Conservation (phyloP, 2,113 vertebrate species). For the Rhynchomys soricoides region DNA sequence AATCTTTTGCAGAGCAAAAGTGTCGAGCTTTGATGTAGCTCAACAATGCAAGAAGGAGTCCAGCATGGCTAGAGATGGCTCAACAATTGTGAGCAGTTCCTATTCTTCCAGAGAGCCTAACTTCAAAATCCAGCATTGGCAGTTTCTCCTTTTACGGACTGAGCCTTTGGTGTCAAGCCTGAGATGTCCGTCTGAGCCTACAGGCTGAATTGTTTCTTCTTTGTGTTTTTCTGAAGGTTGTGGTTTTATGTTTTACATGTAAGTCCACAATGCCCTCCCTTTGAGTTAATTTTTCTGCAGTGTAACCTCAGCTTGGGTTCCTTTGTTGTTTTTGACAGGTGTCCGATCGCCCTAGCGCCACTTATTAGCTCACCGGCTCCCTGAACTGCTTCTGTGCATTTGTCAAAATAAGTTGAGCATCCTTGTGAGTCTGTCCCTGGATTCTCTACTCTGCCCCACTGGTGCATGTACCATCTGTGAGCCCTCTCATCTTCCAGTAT, state of each 20-base stretch:
- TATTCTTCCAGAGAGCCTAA: no score
- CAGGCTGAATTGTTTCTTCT: not conserved
- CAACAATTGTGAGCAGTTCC: no score
- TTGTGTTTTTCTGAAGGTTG: not conserved
- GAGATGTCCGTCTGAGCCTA: not conserved
- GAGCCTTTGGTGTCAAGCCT: not conserved
- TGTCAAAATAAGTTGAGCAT: not conserved
- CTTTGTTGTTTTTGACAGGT: not conserved
- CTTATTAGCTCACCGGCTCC: not conserved
- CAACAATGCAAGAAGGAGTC: not conserved
- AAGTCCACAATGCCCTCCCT: not conserved
- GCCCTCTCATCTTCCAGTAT: not conserved
- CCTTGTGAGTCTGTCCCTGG: not conserved
- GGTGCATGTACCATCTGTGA: not conserved
- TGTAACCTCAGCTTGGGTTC: not conserved
- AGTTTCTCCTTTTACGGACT: not conserved
- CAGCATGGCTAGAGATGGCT: no score
- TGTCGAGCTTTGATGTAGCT: not conserved
- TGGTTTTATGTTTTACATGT: not conserved
- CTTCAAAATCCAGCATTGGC: no score
- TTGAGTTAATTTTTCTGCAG: conserved; percentile 18
- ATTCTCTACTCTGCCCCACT: not conserved
- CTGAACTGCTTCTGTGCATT: not conserved
- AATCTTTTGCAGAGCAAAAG: not conserved
- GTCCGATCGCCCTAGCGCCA: not conserved